Evolutionary conservation across 2,797 vertebrate genomes (phyloP).

Genomic region (Mormyrops attenuatus): DNA sequence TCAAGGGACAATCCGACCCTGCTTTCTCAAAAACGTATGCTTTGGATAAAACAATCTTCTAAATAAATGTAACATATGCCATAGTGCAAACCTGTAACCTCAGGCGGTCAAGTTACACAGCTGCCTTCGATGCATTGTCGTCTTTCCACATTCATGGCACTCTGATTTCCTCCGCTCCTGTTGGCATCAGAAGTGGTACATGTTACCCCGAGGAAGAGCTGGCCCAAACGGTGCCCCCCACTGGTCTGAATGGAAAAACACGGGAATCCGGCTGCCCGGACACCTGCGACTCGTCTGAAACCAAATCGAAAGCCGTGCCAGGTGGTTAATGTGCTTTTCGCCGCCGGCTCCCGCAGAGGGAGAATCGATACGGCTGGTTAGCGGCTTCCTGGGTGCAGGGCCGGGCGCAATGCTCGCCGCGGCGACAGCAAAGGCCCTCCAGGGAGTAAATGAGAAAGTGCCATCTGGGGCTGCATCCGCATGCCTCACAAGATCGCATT

Average conservation of each 20-base stretch:
- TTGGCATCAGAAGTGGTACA: not conserved
- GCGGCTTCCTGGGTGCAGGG: not conserved
- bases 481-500: not conserved
- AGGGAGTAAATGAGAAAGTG: not conserved
- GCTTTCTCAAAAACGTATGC: not conserved
- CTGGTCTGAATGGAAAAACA: not conserved
- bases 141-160: not conserved
- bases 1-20: not conserved
- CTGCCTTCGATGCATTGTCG: not conserved
- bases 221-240: not conserved
- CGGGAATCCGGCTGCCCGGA: not conserved
- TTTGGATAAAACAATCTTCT: not conserved
- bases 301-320: not conserved
- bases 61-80: not conserved
- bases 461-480: not conserved
- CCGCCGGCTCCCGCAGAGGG: not conserved
- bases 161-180: not conserved
- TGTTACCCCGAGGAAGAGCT: not conserved
- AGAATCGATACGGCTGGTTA: conserved; percentile 16
- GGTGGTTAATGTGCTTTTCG: conserved; percentile 8
- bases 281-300: not conserved
- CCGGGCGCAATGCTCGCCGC: not conserved
- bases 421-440: not conserved
- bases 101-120: not conserved
- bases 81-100: not conserved